Percentiles rank a stretch among this genome's conserved stretches.
phyloP scores from a whole-genome alignment of 2,797 vertebrate genomes.

The Coranthus polyacanthus region DNA sequence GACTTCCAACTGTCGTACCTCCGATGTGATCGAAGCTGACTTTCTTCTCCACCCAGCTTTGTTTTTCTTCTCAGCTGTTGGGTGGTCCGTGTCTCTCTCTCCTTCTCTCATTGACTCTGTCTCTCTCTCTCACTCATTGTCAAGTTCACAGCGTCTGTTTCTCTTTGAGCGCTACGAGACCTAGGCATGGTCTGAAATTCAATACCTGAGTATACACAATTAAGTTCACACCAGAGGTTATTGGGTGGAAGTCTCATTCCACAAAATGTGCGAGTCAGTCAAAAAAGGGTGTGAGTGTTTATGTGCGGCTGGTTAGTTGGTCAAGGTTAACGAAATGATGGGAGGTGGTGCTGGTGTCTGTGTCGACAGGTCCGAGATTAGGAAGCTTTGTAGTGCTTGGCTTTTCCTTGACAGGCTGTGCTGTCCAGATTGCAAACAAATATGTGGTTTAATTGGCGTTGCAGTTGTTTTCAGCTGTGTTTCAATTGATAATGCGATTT shows the following conservation, averaged over 20 bases:
- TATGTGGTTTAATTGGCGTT: background rate
- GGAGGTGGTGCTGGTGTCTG: slow-evolving; percentile 16
- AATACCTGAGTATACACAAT: slow-evolving; percentile 81
- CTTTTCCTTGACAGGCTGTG: slow-evolving; percentile 24
- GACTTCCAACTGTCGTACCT: slow-evolving; percentile 56
- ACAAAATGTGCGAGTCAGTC: slow-evolving; percentile 70
- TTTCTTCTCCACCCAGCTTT: slow-evolving; percentile 69
- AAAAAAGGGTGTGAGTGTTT: slow-evolving; percentile 59
- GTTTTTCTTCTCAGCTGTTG: slow-evolving; percentile 79
- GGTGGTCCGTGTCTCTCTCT: slow-evolving; percentile 74
- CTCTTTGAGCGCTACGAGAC: slow-evolving; percentile 67
- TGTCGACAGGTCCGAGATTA: slow-evolving; percentile 9
- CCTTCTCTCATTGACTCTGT: slow-evolving; percentile 26
- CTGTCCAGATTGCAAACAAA: slow-evolving; percentile 5
- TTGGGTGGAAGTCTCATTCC: slow-evolving; percentile 73
- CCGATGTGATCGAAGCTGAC: slow-evolving; percentile 67
- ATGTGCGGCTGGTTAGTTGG: slow-evolving; percentile 64
- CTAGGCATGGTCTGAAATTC: slow-evolving; percentile 64
- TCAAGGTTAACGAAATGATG: slow-evolving; percentile 73
- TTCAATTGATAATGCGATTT: background rate
- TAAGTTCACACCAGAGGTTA: slow-evolving; percentile 82
- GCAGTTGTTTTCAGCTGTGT: slow-evolving; percentile 44
- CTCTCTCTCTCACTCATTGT: slow-evolving; percentile 64
- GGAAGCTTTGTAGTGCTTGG: slow-evolving; percentile 23
- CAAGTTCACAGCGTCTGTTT: slow-evolving; percentile 75